Evolutionary conservation across 2,888 invertebrate species (phyloP), one percentile per base, ranked within the genome.

Genomic region (Synanthedon tipuliformis): DNA sequence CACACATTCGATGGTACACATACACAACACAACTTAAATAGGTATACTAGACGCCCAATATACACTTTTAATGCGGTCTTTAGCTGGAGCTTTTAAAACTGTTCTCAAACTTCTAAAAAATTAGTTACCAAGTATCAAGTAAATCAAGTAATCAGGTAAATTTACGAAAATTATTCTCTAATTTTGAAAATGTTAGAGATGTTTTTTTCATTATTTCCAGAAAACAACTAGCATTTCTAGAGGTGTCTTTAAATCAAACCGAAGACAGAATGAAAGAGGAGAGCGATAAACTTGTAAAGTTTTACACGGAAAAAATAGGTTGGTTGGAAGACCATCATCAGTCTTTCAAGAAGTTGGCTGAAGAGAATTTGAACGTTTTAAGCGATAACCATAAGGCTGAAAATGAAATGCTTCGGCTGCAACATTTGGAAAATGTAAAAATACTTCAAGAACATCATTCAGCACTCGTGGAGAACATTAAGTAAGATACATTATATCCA

Each of bases 191-290:
- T 27, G 5, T 7, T 7, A 1, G 1, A 27, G 5, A 4, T 7
- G 1, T 41, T 5, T n/a, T 41, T 45, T 45, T 4, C n/a, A 45
- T 12, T 7, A 45, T 45, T 45, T 45, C 54, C 64, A 91, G 90
- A 64, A 88, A 90, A 53, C 91, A 91, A 68, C 69, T 91, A 60
- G 81, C 85, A 4, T 83, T 90, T 50, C 61, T 90, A 56, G 90
- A 90, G 73, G 76, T 89, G 56, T 89, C 90, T 0, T 66, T 89
- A 50, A 83, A 75, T 54, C 87, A 89, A 60, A 74, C 89, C 1
- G 91, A 91, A 66, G 89, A 89, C 56, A 78, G 90, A 60, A 81
- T 91, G 73, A 90, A 89, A 66, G 86, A 86, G 27, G 91, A 91
- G 72, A 84, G 88, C 56, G 88, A 88, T 4, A 84, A 84, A 58